Conservation (phyloP, 2,797 vertebrate species). For the Pelochelys cantorii region DNA sequence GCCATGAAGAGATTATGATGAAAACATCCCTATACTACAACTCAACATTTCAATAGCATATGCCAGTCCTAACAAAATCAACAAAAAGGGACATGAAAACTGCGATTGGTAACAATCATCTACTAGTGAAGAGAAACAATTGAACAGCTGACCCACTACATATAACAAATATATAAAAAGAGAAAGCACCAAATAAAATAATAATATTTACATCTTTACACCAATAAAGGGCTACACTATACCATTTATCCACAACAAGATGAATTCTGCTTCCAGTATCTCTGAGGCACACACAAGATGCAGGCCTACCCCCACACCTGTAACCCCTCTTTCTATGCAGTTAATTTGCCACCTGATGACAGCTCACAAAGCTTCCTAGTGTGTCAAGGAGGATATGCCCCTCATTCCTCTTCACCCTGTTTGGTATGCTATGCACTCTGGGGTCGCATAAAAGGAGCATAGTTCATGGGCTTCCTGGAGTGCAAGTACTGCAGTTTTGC, state of each 20-base stretch:
- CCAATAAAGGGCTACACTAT: not conserved
- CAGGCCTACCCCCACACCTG: constrained; percentile 6
- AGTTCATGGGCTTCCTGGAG: not conserved
- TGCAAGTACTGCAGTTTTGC: not conserved
- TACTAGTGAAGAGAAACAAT: not conserved
- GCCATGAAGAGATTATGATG: not conserved
- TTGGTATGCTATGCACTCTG: not conserved
- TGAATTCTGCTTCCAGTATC: constrained; percentile 14
- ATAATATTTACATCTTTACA: constrained; percentile 12
- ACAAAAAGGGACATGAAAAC: not conserved
- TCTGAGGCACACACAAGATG: constrained; percentile 44
- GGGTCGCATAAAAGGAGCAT: not conserved
- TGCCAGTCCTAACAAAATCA: not conserved
- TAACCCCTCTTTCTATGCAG: not conserved
- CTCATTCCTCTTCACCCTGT: not conserved
- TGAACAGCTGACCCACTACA: not conserved
- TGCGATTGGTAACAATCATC: not conserved
- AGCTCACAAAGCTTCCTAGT: not conserved
- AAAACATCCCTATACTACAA: not conserved
- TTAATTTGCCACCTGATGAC: constrained; percentile 10
- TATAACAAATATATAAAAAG: constrained; percentile 14
- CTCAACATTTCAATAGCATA: not conserved
- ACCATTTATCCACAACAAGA: constrained; percentile 15
- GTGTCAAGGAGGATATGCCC: not conserved
- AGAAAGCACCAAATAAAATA: constrained; percentile 23